Evolutionary conservation across 2,888 invertebrate species (phyloP), one percentile per base, ranked within the genome.

Genomic region (Amphipyra berbera): DNA sequence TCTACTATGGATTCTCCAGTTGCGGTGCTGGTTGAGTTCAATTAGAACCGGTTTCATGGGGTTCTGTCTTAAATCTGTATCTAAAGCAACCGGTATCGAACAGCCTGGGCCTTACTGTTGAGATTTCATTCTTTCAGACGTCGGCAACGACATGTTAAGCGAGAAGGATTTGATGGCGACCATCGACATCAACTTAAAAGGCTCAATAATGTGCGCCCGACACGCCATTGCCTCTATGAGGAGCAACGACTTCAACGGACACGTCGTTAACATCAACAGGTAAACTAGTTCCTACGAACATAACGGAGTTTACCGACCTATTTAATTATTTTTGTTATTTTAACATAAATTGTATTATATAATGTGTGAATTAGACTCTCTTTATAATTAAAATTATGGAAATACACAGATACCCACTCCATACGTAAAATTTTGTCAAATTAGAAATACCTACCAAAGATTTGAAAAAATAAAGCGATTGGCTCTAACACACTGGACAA

Each of bases 181-280:
- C 12, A 59, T 95, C 3, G 92, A 95, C 61, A 89, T 91, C 6
- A 95, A 95, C 78, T 65, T 95, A 9, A 90, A 91, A 76, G 95
- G 92, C 5, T 82, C 93, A 0, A 77, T 94, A 0, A 66, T 89
- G n/a, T 95, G 95, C 71, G 88, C 94, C 0, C 89, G 92, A 13
- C 89, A 90, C 63, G 95, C 95, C 0, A 80, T 91, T 14, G 79
- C 80, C 12, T 92, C 92, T 27, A 95, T 95, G 95, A 88, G 82
- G 33, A 79, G 82, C 14, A 78, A 83, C n/a, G 83, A 79, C 1
- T 75, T 86, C 1, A 86, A 89, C 37, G 95, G 95, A 0, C 94
- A 95, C 66, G 84, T 95, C 56, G 79, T 95, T 37, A 87, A 93
- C 37, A 84, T 95, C n/a, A 95, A 94, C 73, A 57, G 67, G 58